These are phyloP conservation scores for Aegypius monachus DNA, from an alignment of 2,113 vertebrate genomes.

Conservation along the genomic window DNA sequence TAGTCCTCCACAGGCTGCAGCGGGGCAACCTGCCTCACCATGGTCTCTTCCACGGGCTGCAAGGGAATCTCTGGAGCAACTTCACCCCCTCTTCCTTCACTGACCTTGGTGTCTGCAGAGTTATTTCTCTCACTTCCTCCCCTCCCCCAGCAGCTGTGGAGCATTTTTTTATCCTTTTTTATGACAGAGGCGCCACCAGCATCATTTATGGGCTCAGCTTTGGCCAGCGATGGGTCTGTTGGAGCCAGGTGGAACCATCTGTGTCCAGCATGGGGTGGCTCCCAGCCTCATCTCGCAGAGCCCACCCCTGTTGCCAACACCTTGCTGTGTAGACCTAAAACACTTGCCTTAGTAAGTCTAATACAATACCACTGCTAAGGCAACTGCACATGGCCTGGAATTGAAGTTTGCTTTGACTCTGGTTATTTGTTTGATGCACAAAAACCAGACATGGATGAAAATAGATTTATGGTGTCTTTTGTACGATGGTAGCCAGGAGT, in stretches of 20 bases:
- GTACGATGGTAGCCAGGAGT: neutral
- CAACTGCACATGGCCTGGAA: neutral
- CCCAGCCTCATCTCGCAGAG: neutral
- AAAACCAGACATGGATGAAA: neutral
- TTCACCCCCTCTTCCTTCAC: neutral
- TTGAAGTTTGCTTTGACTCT: constrained; percentile 8
- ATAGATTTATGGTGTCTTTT: neutral
- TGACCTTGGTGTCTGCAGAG: neutral
- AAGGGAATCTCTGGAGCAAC: neutral
- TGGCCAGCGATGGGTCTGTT: neutral
- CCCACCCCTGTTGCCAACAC: neutral
- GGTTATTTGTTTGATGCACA: neutral
- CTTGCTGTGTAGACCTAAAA: neutral
- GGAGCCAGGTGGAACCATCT: neutral
- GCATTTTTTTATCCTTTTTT: neutral
- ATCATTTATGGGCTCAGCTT: neutral
- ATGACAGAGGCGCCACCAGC: neutral
- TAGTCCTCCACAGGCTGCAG: neutral
- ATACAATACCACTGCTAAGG: neutral
- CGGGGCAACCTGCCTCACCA: too few species aligned
- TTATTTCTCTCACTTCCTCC: neutral
- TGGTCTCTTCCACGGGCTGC: too few species aligned
- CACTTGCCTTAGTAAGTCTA: neutral
- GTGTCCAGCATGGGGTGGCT: neutral
- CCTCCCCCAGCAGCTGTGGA: neutral